These are phyloP conservation scores for Eucriotettix oculatus DNA, from an alignment of 2,888 invertebrate species.

Conservation along the genomic window DNA sequence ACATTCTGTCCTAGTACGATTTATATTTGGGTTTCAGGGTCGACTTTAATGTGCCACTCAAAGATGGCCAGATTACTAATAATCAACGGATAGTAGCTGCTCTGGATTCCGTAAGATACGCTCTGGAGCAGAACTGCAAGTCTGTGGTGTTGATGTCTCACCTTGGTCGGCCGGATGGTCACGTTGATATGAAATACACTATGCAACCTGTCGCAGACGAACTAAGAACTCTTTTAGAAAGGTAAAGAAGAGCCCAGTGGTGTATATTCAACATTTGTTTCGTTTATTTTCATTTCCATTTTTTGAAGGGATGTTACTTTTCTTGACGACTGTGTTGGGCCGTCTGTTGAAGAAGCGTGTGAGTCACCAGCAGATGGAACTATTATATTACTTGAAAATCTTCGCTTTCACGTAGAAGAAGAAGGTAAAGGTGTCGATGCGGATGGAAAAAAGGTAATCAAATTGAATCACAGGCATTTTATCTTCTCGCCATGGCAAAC, in stretches of 20 bases:
- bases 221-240: constrained; percentile 61
- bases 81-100: constrained; percentile 95
- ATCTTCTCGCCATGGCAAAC: no score
- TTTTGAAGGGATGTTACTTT: constrained; percentile 26
- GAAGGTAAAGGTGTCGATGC: constrained; percentile 90
- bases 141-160: constrained; percentile 95
- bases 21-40: constrained; percentile 46
- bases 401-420: constrained; percentile 92
- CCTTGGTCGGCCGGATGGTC: constrained; percentile 92
- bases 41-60: constrained; percentile 96
- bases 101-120: constrained; percentile 81
- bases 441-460: no score
- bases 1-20: not conserved
- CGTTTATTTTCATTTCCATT: not conserved
- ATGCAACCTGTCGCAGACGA: constrained; percentile 85
- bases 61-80: constrained; percentile 91
- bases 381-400: constrained; percentile 86
- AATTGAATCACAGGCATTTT: no score
- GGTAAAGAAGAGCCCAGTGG: constrained; percentile 25
- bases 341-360: constrained; percentile 80
- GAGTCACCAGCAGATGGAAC: constrained; percentile 72
- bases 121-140: constrained; percentile 81
- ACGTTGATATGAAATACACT: constrained; percentile 70
- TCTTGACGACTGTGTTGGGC: constrained; percentile 82
- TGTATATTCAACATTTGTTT: constrained; percentile 4